Evolutionary conservation across 2,113 vertebrate genomes (phyloP).

Genomic region (Catharus minimus): DNA sequence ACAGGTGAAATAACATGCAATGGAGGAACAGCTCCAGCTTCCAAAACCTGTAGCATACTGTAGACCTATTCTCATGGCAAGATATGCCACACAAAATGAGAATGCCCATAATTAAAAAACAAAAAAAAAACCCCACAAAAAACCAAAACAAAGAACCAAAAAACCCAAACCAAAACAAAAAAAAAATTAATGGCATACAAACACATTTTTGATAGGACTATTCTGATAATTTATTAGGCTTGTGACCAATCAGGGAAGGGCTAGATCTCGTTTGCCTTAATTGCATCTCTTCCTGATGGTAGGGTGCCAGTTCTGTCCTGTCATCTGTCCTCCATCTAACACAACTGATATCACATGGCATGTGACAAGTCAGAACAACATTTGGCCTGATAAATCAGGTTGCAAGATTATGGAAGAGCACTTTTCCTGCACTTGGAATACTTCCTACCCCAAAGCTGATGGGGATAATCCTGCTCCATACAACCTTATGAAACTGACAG

Average conservation of each 20-base stretch:
- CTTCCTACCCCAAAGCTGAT: neutral
- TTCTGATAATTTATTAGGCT: conserved; percentile 8
- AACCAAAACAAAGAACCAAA: neutral
- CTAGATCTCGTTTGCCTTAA: conserved; percentile 60
- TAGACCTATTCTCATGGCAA: neutral
- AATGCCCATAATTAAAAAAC: neutral
- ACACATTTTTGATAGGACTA: neutral
- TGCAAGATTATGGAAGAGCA: neutral
- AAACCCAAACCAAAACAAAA: too few relatives aligned
- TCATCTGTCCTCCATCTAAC: neutral
- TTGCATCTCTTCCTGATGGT: neutral
- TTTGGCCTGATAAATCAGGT: neutral
- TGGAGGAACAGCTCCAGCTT: conserved; percentile 66
- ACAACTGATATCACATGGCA: neutral
- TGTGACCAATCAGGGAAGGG: conserved; percentile 17
- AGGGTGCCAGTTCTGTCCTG: neutral
- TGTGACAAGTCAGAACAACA: neutral
- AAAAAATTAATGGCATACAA: neutral
- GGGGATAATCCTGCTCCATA: neutral
- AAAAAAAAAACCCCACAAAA: neutral
- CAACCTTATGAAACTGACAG: neutral
- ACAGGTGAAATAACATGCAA: conserved; percentile 66
- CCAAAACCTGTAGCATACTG: conserved; percentile 76
- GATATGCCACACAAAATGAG: neutral
- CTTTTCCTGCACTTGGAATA: neutral